Percentiles rank a stretch among this genome's conserved stretches.
phyloP scores from a whole-genome alignment of 37 sponge, comb jelly and placozoan species.

The Mnemiopsis leidyi region DNA sequence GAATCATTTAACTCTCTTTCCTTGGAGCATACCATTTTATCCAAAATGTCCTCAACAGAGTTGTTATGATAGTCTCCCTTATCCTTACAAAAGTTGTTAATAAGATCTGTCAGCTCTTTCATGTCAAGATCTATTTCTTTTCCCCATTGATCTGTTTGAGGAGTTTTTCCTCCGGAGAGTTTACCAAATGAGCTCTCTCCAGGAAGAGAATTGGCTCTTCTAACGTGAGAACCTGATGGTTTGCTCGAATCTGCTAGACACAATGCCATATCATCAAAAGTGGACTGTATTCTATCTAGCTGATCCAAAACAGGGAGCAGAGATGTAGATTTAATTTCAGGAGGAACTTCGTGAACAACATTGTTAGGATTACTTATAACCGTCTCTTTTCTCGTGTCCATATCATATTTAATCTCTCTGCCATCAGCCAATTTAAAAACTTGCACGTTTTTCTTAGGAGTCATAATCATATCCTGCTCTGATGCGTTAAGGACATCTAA shows the following conservation, averaged over 20 bases:
- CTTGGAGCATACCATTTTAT: slow-evolving; percentile 17
- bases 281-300: slow-evolving; percentile 17
- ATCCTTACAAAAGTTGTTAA: neutral
- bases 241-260: slow-evolving; percentile 22
- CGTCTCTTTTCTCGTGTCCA: slow-evolving; percentile 21
- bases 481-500: slow-evolving; percentile 9
- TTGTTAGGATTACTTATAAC: slow-evolving; percentile 37
- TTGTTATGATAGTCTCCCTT: neutral
- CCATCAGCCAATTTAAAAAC: slow-evolving; percentile 57
- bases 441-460: slow-evolving; percentile 27
- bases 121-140: slow-evolving; percentile 19
- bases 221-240: neutral
- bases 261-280: slow-evolving; percentile 44
- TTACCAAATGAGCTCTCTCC: slow-evolving; percentile 36
- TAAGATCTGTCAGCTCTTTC: slow-evolving; percentile 50
- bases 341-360: neutral
- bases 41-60: slow-evolving; percentile 37
- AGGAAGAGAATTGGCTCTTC: slow-evolving; percentile 45
- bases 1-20: neutral
- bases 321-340: slow-evolving; percentile 20
- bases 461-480: slow-evolving; percentile 23
- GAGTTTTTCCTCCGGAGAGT: slow-evolving; percentile 11
- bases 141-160: slow-evolving; percentile 23
- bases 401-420: slow-evolving; percentile 29
- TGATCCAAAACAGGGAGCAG: slow-evolving; percentile 52